Percentiles rank a stretch among this genome's conserved stretches.
Conservation (phyloP, 2,888 invertebrate species). For the Campaea margaritaria region DNA sequence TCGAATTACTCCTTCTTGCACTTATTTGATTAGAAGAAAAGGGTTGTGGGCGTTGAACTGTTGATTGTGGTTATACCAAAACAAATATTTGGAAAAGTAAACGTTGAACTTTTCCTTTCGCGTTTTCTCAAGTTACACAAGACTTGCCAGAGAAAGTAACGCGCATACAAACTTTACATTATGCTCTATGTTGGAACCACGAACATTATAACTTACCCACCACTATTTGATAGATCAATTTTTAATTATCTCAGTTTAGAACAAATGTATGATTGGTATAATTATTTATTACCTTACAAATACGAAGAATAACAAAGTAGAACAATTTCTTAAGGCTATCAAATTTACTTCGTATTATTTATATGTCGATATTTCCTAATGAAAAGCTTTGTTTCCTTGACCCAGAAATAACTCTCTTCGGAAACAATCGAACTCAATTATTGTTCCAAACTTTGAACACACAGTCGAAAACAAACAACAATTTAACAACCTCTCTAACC, state of each 20-base stretch:
- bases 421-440: constrained; percentile 28
- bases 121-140: neutral
- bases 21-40: no score
- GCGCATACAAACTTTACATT: no score
- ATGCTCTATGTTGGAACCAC: no score
- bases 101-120: neutral
- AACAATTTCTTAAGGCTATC: neutral
- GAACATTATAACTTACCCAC: no score
- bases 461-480: constrained; percentile 31
- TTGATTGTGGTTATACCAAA: no score
- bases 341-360: neutral
- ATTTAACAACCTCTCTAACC: constrained; percentile 23
- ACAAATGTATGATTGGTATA: no score
- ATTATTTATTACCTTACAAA: no score
- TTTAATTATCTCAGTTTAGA: no score
- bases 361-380: neutral
- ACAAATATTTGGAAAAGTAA: neutral
- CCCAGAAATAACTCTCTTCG: neutral
- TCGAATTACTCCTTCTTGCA: no score
- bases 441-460: constrained; percentile 27
- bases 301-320: neutral
- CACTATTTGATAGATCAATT: no score
- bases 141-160: no score
- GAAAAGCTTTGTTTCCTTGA: constrained; percentile 9
- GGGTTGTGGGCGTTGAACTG: no score